Evolutionary conservation across 2,797 vertebrate species (phyloP).

Genomic region (Amblyopsis hoosieri): DNA sequence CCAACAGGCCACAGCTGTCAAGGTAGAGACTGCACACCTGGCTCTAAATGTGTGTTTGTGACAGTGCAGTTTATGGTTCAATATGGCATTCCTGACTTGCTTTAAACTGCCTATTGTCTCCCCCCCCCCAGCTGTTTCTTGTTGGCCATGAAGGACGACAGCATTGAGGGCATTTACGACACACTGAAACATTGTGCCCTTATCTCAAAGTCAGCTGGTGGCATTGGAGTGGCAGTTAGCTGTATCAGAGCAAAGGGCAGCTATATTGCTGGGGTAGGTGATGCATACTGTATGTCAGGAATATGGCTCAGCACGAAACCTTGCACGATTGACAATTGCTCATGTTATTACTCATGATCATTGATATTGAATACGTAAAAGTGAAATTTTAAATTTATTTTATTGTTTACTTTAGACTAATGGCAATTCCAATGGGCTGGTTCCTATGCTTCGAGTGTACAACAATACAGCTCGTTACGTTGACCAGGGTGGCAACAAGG

Average conservation of each 20-base stretch:
- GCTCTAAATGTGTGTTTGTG: not conserved
- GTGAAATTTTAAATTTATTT: no score
- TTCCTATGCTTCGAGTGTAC: slow-evolving; percentile 96
- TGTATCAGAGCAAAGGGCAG: slow-evolving; percentile 94
- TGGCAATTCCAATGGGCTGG: slow-evolving; percentile 92
- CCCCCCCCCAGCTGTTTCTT: slow-evolving; percentile 84
- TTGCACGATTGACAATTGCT: no score
- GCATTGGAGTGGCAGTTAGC: slow-evolving; percentile 93
- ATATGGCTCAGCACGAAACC: no score
- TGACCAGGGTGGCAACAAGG: slow-evolving; percentile 96
- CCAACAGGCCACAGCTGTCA: slow-evolving; percentile 91
- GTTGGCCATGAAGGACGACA: slow-evolving; percentile 94
- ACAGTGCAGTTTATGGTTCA: not conserved
- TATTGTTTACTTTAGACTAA: slow-evolving; percentile 78
- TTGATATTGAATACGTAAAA: no score
- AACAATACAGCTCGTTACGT: slow-evolving; percentile 98
- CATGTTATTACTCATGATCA: no score
- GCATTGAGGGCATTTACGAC: slow-evolving; percentile 95
- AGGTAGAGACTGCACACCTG: slow-evolving; percentile 54
- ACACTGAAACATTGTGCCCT: slow-evolving; percentile 94
- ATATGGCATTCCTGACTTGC: not conserved
- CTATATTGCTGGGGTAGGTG: slow-evolving; percentile 89
- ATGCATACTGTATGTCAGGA: not conserved
- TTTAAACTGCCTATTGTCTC: not conserved
- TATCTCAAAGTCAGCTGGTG: slow-evolving; percentile 96